phyloP scores from a whole-genome alignment of 1,140 invertebrate species.

The Neotoxoptera formosana region DNA sequence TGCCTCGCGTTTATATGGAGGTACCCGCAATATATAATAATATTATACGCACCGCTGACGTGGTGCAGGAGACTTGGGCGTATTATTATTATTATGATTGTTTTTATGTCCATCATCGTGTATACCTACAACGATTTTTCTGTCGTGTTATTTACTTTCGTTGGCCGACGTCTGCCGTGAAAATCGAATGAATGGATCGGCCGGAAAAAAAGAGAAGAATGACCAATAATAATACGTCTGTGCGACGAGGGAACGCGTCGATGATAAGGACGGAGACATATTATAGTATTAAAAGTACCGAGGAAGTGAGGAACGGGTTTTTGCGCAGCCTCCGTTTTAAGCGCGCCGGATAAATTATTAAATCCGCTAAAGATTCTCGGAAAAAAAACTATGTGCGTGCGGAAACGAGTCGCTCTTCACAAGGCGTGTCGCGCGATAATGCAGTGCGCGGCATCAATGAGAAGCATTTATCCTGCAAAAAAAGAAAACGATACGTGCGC shows the following conservation, averaged over 20 bases:
- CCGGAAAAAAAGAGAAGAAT: background rate
- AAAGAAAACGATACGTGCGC: background rate
- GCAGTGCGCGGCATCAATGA: conserved; percentile 48
- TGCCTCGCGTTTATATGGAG: background rate
- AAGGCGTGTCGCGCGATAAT: conserved; percentile 55
- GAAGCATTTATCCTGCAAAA: conserved; percentile 47
- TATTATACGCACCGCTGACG: background rate
- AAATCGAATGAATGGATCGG: background rate
- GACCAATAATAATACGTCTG: conserved; percentile 16
- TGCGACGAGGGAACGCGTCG: background rate
- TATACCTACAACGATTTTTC: background rate
- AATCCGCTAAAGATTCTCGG: conserved; percentile 46
- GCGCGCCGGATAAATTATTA: conserved; percentile 48
- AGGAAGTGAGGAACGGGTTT: conserved; percentile 45
- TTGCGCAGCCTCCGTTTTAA: conserved; percentile 36
- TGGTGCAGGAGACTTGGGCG: background rate
- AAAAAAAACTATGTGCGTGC: conserved; percentile 35
- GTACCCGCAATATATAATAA: background rate
- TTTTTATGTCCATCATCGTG: background rate
- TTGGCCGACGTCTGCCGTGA: background rate
- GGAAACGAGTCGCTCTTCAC: conserved; percentile 55
- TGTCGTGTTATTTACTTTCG: conserved; percentile 27
- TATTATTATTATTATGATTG: background rate
- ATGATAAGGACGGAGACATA: background rate
- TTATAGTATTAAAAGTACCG: conserved; percentile 21